Conservation (phyloP, 2,113 vertebrate genomes). For the Mustelus asterias region DNA sequence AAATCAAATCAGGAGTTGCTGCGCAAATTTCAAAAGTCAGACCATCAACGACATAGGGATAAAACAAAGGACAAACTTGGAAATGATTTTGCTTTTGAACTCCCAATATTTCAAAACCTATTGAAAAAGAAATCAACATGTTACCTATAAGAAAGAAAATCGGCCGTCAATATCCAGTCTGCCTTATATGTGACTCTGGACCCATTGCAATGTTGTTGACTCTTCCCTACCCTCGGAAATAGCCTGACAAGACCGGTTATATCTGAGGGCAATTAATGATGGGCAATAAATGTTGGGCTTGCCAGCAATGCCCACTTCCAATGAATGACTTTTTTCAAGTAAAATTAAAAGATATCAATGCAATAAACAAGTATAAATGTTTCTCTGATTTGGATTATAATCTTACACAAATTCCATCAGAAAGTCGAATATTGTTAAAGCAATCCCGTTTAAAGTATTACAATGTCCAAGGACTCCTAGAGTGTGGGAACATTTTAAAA, state of each 20-base stretch:
- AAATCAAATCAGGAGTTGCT: background rate
- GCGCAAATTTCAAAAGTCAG: background rate
- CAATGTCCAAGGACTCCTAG: background rate
- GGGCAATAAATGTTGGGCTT: background rate
- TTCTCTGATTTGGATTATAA: background rate
- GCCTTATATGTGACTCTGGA: background rate
- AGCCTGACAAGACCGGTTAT: background rate
- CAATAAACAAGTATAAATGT: background rate
- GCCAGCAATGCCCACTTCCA: background rate
- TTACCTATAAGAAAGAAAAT: background rate
- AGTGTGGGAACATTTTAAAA: background rate
- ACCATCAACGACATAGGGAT: background rate
- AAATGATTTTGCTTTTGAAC: background rate
- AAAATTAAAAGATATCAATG: background rate
- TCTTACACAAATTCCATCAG: background rate
- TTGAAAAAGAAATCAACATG: background rate
- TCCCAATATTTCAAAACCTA: background rate
- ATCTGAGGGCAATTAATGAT: background rate
- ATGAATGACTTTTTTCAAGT: background rate
- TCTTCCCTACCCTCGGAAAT: background rate
- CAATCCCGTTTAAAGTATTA: background rate
- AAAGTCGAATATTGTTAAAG: background rate
- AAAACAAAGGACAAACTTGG: background rate
- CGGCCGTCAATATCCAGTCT: background rate
- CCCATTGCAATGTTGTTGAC: background rate